phyloP scores from a whole-genome alignment of 1,140 invertebrate species.

The Pararge aegeria region DNA sequence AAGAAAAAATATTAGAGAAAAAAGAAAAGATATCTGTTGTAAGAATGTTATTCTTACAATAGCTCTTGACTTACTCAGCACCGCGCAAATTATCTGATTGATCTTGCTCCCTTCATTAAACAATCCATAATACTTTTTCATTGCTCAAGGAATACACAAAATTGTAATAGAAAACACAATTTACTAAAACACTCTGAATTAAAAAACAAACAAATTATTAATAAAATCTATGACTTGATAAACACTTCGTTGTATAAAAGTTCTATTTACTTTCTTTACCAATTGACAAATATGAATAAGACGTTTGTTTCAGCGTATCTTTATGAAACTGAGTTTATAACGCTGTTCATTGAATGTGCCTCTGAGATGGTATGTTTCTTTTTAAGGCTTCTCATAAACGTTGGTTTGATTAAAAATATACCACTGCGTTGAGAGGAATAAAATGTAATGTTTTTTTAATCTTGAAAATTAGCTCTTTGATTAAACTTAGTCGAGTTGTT shows the following conservation, averaged over 20 bases:
- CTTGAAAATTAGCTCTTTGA: too few species aligned
- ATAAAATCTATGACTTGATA: not conserved
- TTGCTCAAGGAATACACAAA: not conserved
- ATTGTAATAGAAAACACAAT: too few species aligned
- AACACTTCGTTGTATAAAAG: too few species aligned
- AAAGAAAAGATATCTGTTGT: too few species aligned
- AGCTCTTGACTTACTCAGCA: constrained; percentile 48
- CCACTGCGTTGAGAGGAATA: too few species aligned
- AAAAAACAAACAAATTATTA: not conserved
- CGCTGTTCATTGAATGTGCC: not conserved
- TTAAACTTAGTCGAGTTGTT: too few species aligned
- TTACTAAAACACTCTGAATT: too few species aligned
- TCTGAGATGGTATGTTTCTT: not conserved
- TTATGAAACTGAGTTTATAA: not conserved
- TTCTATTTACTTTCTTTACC: too few species aligned
- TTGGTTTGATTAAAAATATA: not conserved
- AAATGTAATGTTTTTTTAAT: too few species aligned
- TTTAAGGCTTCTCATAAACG: not conserved
- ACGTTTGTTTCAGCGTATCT: not conserved
- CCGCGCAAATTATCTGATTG: constrained; percentile 53
- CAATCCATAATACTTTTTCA: constrained; percentile 23
- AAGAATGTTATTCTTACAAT: too few species aligned
- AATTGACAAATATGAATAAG: not conserved
- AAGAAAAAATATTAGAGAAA: too few species aligned
- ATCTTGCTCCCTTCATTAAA: constrained; percentile 48